Base-by-base conservation (phyloP, 2,797 vertebrate genomes). In the Alfaro cultratus region DNA sequence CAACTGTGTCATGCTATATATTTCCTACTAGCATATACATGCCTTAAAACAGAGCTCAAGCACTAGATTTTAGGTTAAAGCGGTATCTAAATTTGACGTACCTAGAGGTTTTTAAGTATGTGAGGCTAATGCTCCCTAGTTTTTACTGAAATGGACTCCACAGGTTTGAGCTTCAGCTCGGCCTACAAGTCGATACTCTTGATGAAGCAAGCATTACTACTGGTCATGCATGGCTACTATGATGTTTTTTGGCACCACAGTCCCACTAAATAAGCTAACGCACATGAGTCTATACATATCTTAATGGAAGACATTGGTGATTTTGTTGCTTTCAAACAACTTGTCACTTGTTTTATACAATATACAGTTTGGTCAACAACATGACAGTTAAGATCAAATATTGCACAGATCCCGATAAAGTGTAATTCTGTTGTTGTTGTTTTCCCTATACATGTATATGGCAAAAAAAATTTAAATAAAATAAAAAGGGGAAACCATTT, bases 281-380 rank as follows among this genome's bases (percentile, higher is more conserved):
- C 96, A 96, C 96, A 97, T 97, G 97, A 97, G 97, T 97, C 98
- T 99, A 99, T 99, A 99, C 97, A 97, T 97, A 97, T 99, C 97
- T 99, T 97, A 99, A 99, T 99, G 98, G 98, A 99, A 99, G 98
- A 99, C 98, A 97, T 99, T 98, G 97, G 98, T 99, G 98, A 99
- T 99, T 98, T 99, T 99, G 98, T 99, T 99, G 98, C 97, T 99
- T 97, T 98, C 96, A 97, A 99, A 99, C 98, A 99, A 99, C 98
- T 99, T 97, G 97, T 98, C 96, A 96, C 97, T 97, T 97, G 97
- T 98, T 99, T 60, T 97, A 91, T 98, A 99, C 97, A 99, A 99
- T 98, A 94, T 96, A 96, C 95, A 96, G 93, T 95, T 95, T 95
- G 93, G 94, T 96, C 92, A 96, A 95, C 94, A 96, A 96, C 92